phyloP scores from a whole-genome alignment of 2,888 invertebrate genomes.

The Scaptomyza parva region DNA sequence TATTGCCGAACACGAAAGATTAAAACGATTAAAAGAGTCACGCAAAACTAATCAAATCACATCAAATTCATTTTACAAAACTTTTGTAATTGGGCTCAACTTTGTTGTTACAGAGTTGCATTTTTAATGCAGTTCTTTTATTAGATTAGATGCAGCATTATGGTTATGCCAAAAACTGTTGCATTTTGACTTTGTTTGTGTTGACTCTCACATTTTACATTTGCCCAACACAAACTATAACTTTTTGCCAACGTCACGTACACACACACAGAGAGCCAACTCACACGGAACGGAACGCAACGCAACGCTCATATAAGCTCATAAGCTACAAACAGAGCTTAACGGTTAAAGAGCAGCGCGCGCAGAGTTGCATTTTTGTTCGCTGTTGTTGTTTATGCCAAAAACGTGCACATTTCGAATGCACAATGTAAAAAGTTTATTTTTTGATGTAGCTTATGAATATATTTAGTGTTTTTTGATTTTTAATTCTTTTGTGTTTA shows the following conservation, averaged over 20 bases:
- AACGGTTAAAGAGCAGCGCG: conserved; percentile 5
- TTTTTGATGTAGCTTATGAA: not conserved
- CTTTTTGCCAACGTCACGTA: no score
- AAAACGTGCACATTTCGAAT: conserved; percentile 5
- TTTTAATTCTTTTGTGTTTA: no score
- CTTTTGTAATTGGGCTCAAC: not conserved
- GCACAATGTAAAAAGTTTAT: not conserved
- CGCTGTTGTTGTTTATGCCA: not conserved
- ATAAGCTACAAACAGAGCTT: conserved; percentile 10
- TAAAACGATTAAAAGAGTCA: not conserved
- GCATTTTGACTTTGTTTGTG: not conserved
- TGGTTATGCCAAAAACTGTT: not conserved
- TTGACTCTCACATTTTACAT: no score
- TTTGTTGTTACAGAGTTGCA: not conserved
- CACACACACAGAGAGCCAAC: no score
- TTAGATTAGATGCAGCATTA: not conserved
- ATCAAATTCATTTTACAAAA: not conserved
- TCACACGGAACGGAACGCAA: conserved; percentile 11
- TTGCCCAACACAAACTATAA: no score
- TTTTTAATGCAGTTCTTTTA: not conserved
- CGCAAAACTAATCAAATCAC: conserved; percentile 1
- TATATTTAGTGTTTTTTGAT: not conserved
- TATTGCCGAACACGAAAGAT: no score
- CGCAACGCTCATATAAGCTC: not conserved
- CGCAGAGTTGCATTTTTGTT: not conserved